phyloP scores from a whole-genome alignment of 2,888 invertebrate genomes.

The Gibbula magus region DNA sequence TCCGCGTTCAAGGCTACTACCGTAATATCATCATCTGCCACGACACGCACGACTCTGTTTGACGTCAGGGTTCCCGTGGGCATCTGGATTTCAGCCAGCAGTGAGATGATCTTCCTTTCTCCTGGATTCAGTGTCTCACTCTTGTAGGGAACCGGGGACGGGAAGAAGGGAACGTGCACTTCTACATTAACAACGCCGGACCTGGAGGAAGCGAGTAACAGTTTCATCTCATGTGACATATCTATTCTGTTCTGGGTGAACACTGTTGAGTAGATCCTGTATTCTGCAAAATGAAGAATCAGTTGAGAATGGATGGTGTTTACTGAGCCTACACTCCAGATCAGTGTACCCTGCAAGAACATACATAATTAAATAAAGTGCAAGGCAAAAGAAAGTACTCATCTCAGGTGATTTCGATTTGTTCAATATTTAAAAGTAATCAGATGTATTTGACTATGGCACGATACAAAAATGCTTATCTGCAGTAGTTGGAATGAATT shows the following conservation, averaged over 20 bases:
- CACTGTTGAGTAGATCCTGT: background rate
- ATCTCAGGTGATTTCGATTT: too few species aligned
- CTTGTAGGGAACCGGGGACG: background rate
- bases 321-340: too few species aligned
- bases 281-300: too few species aligned
- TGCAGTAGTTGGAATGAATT: too few species aligned
- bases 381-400: too few species aligned
- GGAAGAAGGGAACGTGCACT: background rate
- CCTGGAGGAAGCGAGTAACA: background rate
- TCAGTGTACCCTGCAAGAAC: too few species aligned
- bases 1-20: background rate
- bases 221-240: background rate
- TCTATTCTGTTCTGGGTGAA: background rate
- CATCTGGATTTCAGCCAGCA: background rate
- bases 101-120: background rate
- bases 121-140: background rate
- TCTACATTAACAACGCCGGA: background rate
- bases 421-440: too few species aligned
- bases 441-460: too few species aligned
- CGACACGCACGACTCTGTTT: background rate
- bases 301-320: too few species aligned
- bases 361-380: too few species aligned
- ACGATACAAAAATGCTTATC: too few species aligned
- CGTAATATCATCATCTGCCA: background rate
- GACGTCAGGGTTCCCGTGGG: background rate